Evolutionary conservation across 2,113 vertebrate species (phyloP).

Genomic region (Australoheros scitulus): DNA sequence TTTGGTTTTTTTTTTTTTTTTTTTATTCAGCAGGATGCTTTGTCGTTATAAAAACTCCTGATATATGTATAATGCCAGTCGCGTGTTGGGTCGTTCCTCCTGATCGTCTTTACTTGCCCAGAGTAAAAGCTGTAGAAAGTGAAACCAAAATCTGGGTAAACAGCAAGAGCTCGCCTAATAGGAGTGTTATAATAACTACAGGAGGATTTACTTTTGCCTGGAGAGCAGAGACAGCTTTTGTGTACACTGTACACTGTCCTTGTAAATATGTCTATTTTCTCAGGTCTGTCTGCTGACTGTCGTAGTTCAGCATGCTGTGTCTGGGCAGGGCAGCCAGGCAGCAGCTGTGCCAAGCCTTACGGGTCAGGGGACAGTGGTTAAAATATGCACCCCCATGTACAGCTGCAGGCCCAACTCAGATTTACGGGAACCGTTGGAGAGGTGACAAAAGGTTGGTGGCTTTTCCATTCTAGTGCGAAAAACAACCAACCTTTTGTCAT

Average conservation of each 20-base stretch:
- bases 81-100: neutral
- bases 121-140: neutral
- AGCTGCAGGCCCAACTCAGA: constrained; percentile 63
- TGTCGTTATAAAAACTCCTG: neutral
- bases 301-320: constrained; percentile 80
- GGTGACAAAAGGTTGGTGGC: constrained; percentile 87
- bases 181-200: neutral
- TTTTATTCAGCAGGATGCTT: neutral
- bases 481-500: constrained; percentile 85
- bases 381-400: constrained; percentile 68
- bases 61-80: neutral
- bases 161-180: neutral
- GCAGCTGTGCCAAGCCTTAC: constrained; percentile 74
- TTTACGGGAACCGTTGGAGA: constrained; percentile 75
- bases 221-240: neutral
- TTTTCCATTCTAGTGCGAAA: constrained; percentile 79
- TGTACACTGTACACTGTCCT: constrained; percentile 1
- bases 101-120: neutral
- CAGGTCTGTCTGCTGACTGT: constrained; percentile 71
- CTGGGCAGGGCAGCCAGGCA: constrained; percentile 79
- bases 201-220: neutral
- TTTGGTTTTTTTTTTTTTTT: neutral
- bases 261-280: constrained; percentile 67
- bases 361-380: constrained; percentile 75
- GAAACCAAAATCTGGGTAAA: neutral